Evolutionary conservation across 2,113 vertebrate genomes (phyloP), one percentile per base, ranked within the genome.

Genomic region (Panthera leo): DNA sequence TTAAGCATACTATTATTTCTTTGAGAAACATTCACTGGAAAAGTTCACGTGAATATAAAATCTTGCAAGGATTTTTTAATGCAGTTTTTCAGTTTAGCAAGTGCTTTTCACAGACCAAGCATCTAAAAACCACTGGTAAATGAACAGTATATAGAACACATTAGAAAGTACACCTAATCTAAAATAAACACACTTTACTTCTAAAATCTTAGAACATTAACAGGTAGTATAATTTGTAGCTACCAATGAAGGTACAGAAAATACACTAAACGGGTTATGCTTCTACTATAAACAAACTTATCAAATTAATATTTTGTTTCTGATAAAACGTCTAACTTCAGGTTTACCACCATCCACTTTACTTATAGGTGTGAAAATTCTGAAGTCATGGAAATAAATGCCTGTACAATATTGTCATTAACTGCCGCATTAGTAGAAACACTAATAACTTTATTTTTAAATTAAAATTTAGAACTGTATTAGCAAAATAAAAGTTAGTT

Each of bases 351-450:
- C 21, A 82, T 16, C 39, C 75, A 93, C 42, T 85, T 5, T 87
- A 9, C 48, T 58, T 31, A 36, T 9, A 73, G 7, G 11, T 53
- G 67, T 58, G 16, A 89, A 91, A 70, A 63, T 5, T 86, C 78
- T 91, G 85, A 95, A 92, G n/a, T 42, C 58, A 92, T 53, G 71
- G 85, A 97, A 95, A 95, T 94, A 97, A 95, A 94, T 92, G 70
- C 8, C 9, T 89, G 8, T 39, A 85, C 25, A 92, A 68, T 84
- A 61, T 14, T 92, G 39, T 48, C 34, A 95, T 9, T 88, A 82
- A 85, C 23, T 95, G 63, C 31, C 5, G 16, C 25, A 68, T 51
- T 67, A 67, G 61, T 23, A 91, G 21, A 94, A 96, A 83, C 23
- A 96, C 21, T 80, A 94, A 67, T 63, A 91, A 82, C 23, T 73